Base-by-base conservation (phyloP, 2,113 vertebrate species). In the crab-eating macaque (Macaca fascicularis) region DNA sequence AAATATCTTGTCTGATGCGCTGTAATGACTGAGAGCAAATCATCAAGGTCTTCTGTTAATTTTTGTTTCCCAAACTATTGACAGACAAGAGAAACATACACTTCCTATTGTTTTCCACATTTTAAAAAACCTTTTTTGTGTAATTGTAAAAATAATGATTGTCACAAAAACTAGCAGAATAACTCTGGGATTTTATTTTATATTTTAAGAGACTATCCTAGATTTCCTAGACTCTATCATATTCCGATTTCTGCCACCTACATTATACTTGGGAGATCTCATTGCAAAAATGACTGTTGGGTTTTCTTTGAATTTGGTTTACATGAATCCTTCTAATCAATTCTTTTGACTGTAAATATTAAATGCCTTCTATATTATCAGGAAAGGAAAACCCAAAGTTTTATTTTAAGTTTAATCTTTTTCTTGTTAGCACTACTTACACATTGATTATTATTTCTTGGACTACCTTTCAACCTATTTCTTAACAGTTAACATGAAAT, bases 101-200 rank as follows among this genome's bases (percentile, higher is more conserved):
- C 40, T 92, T 96, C 76, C 92, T 84, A 59, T 97, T 82, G 92
- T 90, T 95, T 89, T 69, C 57, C 67, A 97, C 74, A 70, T 95
- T 89, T 97, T 92, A 75, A 74, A 94, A 94, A 96, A 96, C 45
- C 76, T 90, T 92, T 64, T 88, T 93, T 64, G 43, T 79, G 17
- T 90, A 89, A 85, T 45, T 84, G 32, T 96, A 88, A 92, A 97
- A 92, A 92, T 97, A 96, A 97, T 96, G 88, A 93, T 64, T 96
- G 84, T 88, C 95, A 96, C 89, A 78, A 89, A 98, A 94, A 40
- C 38, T 64, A 72, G 48, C 80, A 94, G 59, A 86, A 92, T 80
- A 86, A 89, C 17, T 35, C 48, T 61, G 43, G 87, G 40, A 85
- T 95, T 92, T 95, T 97, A 84, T 95, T 96, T 93, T 61, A 64